A percentile compares a stretch with the other conserved stretches of the same genome.
Evolutionary conservation across 2,888 invertebrate species (phyloP).

Genomic region (Frankliniella fusca): DNA sequence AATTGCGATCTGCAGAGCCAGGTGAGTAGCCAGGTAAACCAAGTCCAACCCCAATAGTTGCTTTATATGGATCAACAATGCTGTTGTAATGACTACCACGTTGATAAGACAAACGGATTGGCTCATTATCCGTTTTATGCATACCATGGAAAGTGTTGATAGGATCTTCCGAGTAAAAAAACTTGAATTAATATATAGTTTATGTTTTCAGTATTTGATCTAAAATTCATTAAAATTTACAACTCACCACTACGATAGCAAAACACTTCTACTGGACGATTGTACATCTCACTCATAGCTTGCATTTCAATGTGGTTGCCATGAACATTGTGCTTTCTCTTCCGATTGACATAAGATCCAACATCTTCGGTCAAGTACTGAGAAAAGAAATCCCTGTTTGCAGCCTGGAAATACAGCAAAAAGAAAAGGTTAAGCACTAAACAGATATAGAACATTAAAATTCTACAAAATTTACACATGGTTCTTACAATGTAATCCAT

Average conservation of each 20-base stretch:
- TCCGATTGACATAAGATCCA: slow-evolving; percentile 73
- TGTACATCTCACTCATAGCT: slow-evolving; percentile 85
- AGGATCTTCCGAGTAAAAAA: slow-evolving; percentile 58
- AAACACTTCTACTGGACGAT: slow-evolving; percentile 80
- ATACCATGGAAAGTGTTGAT: slow-evolving; percentile 81
- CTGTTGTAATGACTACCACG: slow-evolving; percentile 84
- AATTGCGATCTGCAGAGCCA: slow-evolving; percentile 64
- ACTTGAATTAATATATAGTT: slow-evolving; percentile 29
- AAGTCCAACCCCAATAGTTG: slow-evolving; percentile 75
- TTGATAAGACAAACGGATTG: slow-evolving; percentile 81
- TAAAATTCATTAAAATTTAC: slow-evolving; percentile 8
- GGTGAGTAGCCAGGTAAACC: slow-evolving; percentile 78
- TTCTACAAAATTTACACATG: neutral
- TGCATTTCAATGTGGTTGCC: slow-evolving; percentile 90
- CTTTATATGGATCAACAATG: slow-evolving; percentile 77
- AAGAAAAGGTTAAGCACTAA: neutral
- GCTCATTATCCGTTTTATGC: slow-evolving; percentile 69
- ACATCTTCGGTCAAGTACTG: slow-evolving; percentile 89
- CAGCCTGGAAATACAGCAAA: slow-evolving; percentile 54
- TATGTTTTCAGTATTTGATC: neutral
- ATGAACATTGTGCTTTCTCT: slow-evolving; percentile 72
- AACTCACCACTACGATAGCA: slow-evolving; percentile 65
- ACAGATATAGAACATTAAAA: slow-evolving; percentile 22
- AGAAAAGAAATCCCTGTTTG: slow-evolving; percentile 81
- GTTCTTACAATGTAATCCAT: slow-evolving; percentile 82